Evolutionary conservation across 2,113 vertebrate genomes (phyloP), one percentile per base, ranked within the genome.

Genomic region (Epinephelus cyanopodus): DNA sequence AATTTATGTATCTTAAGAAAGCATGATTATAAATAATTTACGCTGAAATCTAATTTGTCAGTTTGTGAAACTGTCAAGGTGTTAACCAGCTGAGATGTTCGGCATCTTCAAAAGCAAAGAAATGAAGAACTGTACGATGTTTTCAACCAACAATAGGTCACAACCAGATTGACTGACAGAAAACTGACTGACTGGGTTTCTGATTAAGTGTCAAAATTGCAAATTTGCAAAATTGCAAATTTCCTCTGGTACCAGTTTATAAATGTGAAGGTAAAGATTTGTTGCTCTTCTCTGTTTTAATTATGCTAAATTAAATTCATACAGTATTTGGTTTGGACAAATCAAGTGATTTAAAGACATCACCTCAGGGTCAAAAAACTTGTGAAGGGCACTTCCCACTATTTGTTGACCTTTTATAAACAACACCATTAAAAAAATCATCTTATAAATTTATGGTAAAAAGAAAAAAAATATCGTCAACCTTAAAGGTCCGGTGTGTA

Each of bases 71-170:
- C 12, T 11, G 61, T 42, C 21, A 12, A 45, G 42, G 42, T 12
- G 9, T 27, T 25, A 58, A 29, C 17, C 53, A 4, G 53, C 53
- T n/a, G 53, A 54, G 19, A 1, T 1, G 5, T 50, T 56, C 11
- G 5, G 27, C 4, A 47, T 15, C n/a, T 42, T 27, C 7, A 21
- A 29, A 70, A 37, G 33, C 0, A 37, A 37, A 7, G 33, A 37
- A 1, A 1, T 37, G 33, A 37, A 37, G 1, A 1, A 6, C 33
- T 37, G 0, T 37, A 1, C 1, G 0, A 37, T 37, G 5, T 37
- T 7, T 6, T 37, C 33, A 37, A 37, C 0, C 5, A 1, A 37
- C 6, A 7, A 37, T 6, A 37, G 6, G 33, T 7, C 33, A 7
- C 33, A 37, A 6, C 33, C 33, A 37, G 33, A 37, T 37, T 6